phyloP scores from a whole-genome alignment of 2,888 invertebrate genomes.

The Ceratothoa steindachneri region DNA sequence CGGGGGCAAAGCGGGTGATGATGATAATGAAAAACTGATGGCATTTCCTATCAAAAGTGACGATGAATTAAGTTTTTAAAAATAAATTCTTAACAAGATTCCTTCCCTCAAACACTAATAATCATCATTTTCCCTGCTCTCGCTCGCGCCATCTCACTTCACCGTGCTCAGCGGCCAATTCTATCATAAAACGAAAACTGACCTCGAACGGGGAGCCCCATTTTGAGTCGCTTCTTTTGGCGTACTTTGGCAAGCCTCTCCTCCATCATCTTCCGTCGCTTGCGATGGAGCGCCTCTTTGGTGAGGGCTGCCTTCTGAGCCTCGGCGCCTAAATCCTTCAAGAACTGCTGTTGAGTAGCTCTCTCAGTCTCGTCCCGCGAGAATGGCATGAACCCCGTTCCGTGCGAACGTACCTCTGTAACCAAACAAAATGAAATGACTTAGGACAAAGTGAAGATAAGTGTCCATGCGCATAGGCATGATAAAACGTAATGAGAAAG shows the following conservation, averaged over 20 bases:
- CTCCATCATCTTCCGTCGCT: constrained; percentile 51
- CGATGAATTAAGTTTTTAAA: no score
- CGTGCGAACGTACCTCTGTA: constrained; percentile 77
- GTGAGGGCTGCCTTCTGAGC: constrained; percentile 62
- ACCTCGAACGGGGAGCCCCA: constrained; percentile 50
- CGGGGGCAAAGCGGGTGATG: no score
- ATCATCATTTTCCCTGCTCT: no score
- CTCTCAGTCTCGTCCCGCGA: constrained; percentile 78
- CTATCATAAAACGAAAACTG: no score
- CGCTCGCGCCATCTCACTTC: no score
- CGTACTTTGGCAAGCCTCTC: constrained; percentile 53
- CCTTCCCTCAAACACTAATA: no score
- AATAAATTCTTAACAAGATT: no score
- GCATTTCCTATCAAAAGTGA: no score
- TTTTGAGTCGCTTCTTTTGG: constrained; percentile 50
- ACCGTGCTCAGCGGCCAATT: no score
- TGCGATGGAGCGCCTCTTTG: constrained; percentile 58
- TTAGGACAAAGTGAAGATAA: not conserved
- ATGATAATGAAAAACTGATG: no score
- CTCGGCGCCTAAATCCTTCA: constrained; percentile 66
- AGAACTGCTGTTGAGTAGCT: constrained; percentile 71
- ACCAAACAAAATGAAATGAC: no score
- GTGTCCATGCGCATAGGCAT: not conserved
- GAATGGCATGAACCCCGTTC: constrained; percentile 86
- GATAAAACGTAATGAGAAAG: not conserved